These are phyloP conservation scores for Varanus salvator DNA, from an alignment of 2,113 vertebrate genomes.

Conservation along the genomic window DNA sequence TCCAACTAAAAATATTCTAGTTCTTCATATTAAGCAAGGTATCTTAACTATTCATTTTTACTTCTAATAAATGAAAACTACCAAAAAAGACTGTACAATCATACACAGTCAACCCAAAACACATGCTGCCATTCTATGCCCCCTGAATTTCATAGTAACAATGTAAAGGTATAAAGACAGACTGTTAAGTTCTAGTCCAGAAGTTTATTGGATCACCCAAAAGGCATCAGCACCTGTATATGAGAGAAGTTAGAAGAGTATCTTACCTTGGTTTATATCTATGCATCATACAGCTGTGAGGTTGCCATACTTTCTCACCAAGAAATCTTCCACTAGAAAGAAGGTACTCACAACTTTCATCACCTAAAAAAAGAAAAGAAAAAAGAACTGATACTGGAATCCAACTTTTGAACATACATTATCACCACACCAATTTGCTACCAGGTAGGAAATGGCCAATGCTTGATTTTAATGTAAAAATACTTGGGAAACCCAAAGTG, in stretches of 20 bases:
- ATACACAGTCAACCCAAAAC: neutral
- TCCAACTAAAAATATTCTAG: neutral
- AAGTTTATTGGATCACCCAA: neutral
- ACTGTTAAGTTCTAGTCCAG: neutral
- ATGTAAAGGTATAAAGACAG: neutral
- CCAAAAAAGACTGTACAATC: neutral
- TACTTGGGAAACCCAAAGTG: neutral
- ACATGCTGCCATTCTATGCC: neutral
- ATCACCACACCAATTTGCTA: neutral
- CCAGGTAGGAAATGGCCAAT: neutral
- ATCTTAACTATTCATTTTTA: neutral
- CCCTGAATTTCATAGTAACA: neutral
- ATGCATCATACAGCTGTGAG: conserved; percentile 99
- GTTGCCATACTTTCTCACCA: conserved; percentile 96
- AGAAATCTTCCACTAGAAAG: conserved; percentile 94
- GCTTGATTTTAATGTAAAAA: neutral
- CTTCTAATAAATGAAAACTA: neutral
- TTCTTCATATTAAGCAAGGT: accelerated
- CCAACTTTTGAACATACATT: neutral
- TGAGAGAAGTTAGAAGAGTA: neutral
- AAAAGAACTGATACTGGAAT: conserved; percentile 32
- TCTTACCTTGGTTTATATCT: conserved; percentile 93
- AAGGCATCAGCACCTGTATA: neutral
- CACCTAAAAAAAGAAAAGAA: conserved; percentile 78
- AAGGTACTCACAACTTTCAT: conserved; percentile 94